Conservation (phyloP, 1,140 invertebrate species). For the Vanessa atalanta region DNA sequence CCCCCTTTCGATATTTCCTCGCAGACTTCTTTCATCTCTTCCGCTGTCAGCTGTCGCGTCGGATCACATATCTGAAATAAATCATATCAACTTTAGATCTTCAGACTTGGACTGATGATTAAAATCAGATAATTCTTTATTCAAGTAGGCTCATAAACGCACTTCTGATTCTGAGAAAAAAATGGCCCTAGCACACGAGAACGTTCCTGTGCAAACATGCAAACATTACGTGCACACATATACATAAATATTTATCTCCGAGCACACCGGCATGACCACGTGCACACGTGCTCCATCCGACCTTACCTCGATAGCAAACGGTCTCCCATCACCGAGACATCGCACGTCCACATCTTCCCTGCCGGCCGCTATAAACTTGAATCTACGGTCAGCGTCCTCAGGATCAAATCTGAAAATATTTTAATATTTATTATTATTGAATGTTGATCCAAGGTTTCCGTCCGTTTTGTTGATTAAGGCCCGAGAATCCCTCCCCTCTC, state of each 20-base stretch:
- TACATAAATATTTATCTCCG: background rate
- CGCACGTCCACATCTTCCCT: slow-evolving; percentile 97
- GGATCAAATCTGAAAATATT: slow-evolving; percentile 50
- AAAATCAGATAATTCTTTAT: too few species aligned
- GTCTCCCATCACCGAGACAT: slow-evolving; percentile 91
- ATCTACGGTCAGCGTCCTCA: slow-evolving; percentile 53
- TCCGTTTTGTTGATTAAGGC: too few species aligned
- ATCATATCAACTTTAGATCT: too few species aligned
- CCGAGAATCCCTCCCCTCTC: too few species aligned
- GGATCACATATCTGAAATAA: slow-evolving; percentile 59
- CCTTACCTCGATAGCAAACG: slow-evolving; percentile 91
- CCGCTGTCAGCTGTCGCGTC: slow-evolving; percentile 71
- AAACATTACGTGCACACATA: background rate
- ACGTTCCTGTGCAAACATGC: too few species aligned
- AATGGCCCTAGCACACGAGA: too few species aligned
- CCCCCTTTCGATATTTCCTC: slow-evolving; percentile 61
- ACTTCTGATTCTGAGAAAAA: too few species aligned
- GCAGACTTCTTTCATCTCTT: slow-evolving; percentile 82
- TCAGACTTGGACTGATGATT: too few species aligned
- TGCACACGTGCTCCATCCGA: background rate
- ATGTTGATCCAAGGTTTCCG: too few species aligned
- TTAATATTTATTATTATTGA: too few species aligned
- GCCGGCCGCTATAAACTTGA: slow-evolving; percentile 93
- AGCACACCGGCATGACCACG: background rate
- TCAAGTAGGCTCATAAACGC: too few species aligned